A percentile compares a stretch with the other conserved stretches of the same genome.
These are phyloP conservation scores for Ciconia boyciana DNA, from an alignment of 2,113 vertebrate genomes.

Conservation along the genomic window DNA sequence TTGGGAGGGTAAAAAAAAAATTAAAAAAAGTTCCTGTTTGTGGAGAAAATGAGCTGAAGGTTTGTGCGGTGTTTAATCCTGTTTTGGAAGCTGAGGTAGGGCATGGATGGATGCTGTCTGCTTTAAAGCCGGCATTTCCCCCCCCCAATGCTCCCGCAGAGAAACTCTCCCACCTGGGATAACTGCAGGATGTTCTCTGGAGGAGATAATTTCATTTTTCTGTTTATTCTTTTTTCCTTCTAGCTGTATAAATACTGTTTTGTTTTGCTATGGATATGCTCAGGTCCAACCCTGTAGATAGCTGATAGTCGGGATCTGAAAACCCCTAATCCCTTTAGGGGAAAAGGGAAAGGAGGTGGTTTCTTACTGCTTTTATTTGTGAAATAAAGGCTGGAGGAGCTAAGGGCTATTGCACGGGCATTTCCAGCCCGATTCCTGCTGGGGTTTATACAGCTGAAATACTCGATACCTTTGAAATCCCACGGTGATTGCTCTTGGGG, in stretches of 20 bases:
- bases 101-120: not conserved
- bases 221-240: not conserved
- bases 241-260: not conserved
- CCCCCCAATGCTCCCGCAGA: accelerated
- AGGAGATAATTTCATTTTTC: not conserved
- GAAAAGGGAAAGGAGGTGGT: not conserved
- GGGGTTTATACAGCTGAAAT: not conserved
- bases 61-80: accelerated
- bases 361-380: not conserved
- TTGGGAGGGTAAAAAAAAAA: not conserved
- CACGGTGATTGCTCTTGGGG: not conserved
- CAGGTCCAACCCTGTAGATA: not conserved
- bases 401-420: not conserved
- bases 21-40: no score
- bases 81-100: not conserved
- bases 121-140: not conserved
- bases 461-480: not conserved
- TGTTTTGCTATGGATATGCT: not conserved
- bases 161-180: not conserved
- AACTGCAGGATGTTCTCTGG: not conserved
- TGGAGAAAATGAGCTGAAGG: not conserved
- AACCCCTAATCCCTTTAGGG: not conserved
- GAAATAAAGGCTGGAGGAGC: not conserved
- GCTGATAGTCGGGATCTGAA: not conserved
- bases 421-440: not conserved